Conservation (phyloP, 1,140 invertebrate genomes). For the Drepana arcuata region DNA sequence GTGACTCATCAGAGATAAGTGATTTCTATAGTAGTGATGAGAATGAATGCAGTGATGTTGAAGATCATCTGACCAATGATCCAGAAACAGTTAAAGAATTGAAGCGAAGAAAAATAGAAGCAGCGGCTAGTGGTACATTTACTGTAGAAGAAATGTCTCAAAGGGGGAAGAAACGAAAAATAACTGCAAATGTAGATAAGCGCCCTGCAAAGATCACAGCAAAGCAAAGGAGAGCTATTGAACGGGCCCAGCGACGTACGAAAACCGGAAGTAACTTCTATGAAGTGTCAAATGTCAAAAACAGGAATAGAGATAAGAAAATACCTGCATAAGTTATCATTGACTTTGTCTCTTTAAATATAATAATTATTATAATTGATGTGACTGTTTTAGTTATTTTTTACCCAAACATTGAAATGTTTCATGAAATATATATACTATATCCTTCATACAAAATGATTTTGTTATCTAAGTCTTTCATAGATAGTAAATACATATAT, state of each 20-base stretch:
- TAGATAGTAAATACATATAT: too few relatives aligned
- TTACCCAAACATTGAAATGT: too few relatives aligned
- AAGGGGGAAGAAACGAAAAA: conserved; percentile 35
- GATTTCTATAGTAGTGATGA: conserved; percentile 77
- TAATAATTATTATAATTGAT: too few relatives aligned
- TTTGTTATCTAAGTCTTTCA: too few relatives aligned
- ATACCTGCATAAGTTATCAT: conserved; percentile 31
- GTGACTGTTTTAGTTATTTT: too few relatives aligned
- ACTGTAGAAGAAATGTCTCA: conserved; percentile 65
- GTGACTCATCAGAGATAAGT: conserved; percentile 72
- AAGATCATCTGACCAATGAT: conserved; percentile 66
- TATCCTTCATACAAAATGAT: neutral
- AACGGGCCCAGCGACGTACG: conserved; percentile 83
- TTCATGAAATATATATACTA: neutral
- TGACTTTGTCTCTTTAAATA: conserved; percentile 1
- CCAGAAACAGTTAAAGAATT: conserved; percentile 60
- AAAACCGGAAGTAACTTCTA: conserved; percentile 96
- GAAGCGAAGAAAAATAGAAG: conserved; percentile 55
- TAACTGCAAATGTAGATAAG: conserved; percentile 18
- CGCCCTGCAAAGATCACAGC: conserved; percentile 74
- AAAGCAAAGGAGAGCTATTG: conserved; percentile 82
- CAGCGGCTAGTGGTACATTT: conserved; percentile 77
- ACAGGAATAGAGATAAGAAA: conserved; percentile 81
- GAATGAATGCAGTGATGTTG: conserved; percentile 61
- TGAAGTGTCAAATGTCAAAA: conserved; percentile 94